Conservation (phyloP, 64 coral and sea anemone genomes). For the Montipora capricornis region DNA sequence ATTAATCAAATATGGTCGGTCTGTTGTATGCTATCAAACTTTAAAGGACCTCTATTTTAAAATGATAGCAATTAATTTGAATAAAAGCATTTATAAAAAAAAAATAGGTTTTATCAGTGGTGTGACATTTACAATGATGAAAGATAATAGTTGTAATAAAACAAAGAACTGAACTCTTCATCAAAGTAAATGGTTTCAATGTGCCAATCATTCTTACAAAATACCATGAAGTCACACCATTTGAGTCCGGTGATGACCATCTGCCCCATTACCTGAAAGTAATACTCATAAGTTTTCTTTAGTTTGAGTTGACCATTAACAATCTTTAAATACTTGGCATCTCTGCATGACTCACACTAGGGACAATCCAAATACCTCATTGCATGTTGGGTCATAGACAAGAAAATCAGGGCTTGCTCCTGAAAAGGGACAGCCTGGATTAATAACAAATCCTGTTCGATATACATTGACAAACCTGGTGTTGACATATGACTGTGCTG, state of each 20-base stretch:
- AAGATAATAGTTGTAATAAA: not conserved
- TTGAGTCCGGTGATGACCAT: slow-evolving; percentile 36
- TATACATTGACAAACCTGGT: slow-evolving; percentile 23
- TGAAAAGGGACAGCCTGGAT: slow-evolving; percentile 56
- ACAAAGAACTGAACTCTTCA: no score
- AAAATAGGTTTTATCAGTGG: no score
- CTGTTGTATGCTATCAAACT: no score
- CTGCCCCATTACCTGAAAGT: slow-evolving; percentile 47
- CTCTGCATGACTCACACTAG: not conserved
- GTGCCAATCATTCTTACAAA: slow-evolving; percentile 57
- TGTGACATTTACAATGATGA: not conserved
- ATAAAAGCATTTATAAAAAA: no score
- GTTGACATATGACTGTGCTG: not conserved
- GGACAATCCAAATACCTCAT: slow-evolving; percentile 35
- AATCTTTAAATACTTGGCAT: slow-evolving; percentile 65
- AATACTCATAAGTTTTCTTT: slow-evolving; percentile 46
- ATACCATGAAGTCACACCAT: slow-evolving; percentile 69
- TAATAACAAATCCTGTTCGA: slow-evolving; percentile 62
- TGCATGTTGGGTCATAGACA: slow-evolving; percentile 23
- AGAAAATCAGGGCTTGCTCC: slow-evolving; percentile 64
- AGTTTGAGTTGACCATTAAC: slow-evolving; percentile 24
- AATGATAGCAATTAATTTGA: no score
- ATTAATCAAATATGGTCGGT: no score
- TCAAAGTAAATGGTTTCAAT: slow-evolving; percentile 60
- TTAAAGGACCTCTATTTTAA: no score